A percentile compares a stretch with the other conserved stretches of the same genome.
These are phyloP conservation scores for Cryptocheilus praepositus DNA, from an alignment of 2,888 invertebrate genomes.

Conservation along the genomic window DNA sequence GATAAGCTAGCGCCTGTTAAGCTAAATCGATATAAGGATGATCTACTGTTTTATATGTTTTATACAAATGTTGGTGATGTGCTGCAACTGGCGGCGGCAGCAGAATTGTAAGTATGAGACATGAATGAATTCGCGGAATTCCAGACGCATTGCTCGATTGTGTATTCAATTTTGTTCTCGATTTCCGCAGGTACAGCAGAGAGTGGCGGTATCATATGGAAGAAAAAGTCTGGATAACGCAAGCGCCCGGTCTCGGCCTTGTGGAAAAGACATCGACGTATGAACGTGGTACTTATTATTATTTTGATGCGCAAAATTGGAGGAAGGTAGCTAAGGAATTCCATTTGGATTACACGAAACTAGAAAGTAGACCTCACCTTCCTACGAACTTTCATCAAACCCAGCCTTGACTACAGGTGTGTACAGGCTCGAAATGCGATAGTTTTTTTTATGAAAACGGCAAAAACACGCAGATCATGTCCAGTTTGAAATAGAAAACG, in stretches of 20 bases:
- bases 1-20: conserved; percentile 96
- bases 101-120: conserved; percentile 88
- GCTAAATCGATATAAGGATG: conserved; percentile 98
- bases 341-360: conserved; percentile 98
- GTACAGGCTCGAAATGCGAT: conserved; percentile 11
- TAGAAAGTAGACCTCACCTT: conserved; percentile 93
- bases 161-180: neutral
- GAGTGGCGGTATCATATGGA: conserved; percentile 99
- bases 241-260: conserved; percentile 95
- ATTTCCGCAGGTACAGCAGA: conserved; percentile 87
- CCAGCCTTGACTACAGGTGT: conserved; percentile 75
- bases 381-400: conserved; percentile 81
- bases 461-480: neutral
- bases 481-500: conserved; percentile 11
- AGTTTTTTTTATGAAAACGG: conserved; percentile 3
- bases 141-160: neutral
- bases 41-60: conserved; percentile 98
- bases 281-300: conserved; percentile 99
- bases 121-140: neutral
- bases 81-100: conserved; percentile 97
- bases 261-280: conserved; percentile 96
- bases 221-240: conserved; percentile 99
- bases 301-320: conserved; percentile 99
- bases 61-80: conserved; percentile 99
- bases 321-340: conserved; percentile 99